Conservation (phyloP, 2,888 invertebrate genomes). For the Masnerella sp. region DNA sequence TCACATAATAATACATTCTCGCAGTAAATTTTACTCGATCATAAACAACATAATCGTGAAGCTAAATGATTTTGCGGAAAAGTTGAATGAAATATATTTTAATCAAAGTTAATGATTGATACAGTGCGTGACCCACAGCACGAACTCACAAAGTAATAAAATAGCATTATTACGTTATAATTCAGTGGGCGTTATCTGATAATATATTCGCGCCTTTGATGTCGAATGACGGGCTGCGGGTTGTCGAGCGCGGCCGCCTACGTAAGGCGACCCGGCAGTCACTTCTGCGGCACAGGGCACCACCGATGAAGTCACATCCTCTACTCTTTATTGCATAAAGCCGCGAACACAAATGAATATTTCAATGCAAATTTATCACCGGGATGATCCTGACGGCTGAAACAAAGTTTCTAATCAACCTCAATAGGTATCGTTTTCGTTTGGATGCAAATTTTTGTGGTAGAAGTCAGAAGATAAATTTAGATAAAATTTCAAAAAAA, state of each 20-base stretch:
- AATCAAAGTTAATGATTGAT: slow-evolving; percentile 32
- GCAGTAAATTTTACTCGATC: neutral
- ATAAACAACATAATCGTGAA: slow-evolving; percentile 5
- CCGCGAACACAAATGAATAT: slow-evolving; percentile 26
- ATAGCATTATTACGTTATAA: slow-evolving; percentile 51
- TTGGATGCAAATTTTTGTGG: no score
- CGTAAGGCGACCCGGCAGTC: slow-evolving; percentile 51
- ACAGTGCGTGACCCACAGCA: slow-evolving; percentile 21
- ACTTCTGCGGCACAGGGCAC: slow-evolving; percentile 46
- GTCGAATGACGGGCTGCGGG: slow-evolving; percentile 39
- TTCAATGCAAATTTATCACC: slow-evolving; percentile 38
- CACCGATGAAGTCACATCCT: slow-evolving; percentile 50
- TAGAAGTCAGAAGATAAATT: no score
- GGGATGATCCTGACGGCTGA: slow-evolving; percentile 11
- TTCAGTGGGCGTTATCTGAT: slow-evolving; percentile 55
- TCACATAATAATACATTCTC: no score
- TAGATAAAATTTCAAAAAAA: no score
- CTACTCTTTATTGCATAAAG: slow-evolving; percentile 39
- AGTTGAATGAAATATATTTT: slow-evolving; percentile 1
- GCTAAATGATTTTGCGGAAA: neutral
- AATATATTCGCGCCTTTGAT: slow-evolving; percentile 52
- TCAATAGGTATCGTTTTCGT: no score
- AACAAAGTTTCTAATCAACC: slow-evolving; percentile 13
- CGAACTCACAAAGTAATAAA: slow-evolving; percentile 36
- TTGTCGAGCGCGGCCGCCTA: slow-evolving; percentile 37